Percentiles rank a stretch among this genome's conserved stretches.
phyloP scores from a whole-genome alignment of 1,140 invertebrate genomes.

The Andricus grossulariae region DNA sequence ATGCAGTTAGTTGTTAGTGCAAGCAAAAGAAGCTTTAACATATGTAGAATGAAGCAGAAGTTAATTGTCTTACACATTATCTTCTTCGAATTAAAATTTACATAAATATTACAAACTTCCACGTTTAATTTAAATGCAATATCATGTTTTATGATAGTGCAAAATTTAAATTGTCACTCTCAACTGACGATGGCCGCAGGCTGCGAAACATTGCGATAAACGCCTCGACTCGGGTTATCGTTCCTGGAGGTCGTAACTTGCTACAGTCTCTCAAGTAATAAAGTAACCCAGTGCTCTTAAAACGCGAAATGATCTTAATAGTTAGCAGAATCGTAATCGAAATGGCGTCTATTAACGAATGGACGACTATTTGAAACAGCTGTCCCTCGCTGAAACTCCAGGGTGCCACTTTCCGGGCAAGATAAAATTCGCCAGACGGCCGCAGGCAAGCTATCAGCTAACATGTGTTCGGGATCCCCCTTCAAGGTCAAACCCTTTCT shows the following conservation, averaged over 20 bases:
- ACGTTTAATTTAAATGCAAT: too few species aligned
- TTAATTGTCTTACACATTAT: too few species aligned
- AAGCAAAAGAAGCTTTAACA: too few species aligned
- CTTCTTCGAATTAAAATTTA: too few species aligned
- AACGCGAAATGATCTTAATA: slow-evolving; percentile 20
- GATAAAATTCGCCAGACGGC: slow-evolving; percentile 34
- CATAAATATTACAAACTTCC: too few species aligned
- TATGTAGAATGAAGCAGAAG: too few species aligned
- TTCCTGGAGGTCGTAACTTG: slow-evolving; percentile 26
- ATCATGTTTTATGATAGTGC: too few species aligned
- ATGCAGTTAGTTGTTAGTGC: background rate
- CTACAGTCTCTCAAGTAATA: slow-evolving; percentile 18
- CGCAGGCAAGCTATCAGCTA: slow-evolving; percentile 22
- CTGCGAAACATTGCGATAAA: background rate
- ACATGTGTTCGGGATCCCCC: slow-evolving; percentile 1
- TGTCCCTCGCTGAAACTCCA: slow-evolving; percentile 9
- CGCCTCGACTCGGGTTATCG: slow-evolving; percentile 16
- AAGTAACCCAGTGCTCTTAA: slow-evolving; percentile 29
- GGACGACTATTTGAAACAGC: slow-evolving; percentile 6
- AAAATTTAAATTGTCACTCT: slow-evolving; percentile 4
- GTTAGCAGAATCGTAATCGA: slow-evolving; percentile 11
- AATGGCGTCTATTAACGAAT: slow-evolving; percentile 7
- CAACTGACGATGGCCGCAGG: background rate
- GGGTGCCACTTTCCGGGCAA: slow-evolving; percentile 36
- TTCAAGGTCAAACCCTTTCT: background rate